Percentiles rank a stretch among this genome's conserved stretches.
Evolutionary conservation across 1,140 invertebrate species (phyloP).

Genomic region (Drosophila pseudoananassae): DNA sequence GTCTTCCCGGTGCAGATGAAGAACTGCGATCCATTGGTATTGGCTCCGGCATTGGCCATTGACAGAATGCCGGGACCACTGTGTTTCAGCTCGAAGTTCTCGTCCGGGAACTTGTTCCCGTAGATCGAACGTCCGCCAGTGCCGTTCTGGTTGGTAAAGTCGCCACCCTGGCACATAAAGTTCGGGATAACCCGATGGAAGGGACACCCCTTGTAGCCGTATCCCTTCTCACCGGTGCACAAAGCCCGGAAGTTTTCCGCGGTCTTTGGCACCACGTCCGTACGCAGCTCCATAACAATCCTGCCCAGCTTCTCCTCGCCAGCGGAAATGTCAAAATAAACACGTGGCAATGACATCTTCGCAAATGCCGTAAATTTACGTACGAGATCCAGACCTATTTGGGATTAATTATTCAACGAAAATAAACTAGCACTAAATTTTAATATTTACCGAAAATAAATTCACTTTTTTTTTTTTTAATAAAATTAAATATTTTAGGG

Average conservation of each 20-base stretch:
- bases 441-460: conserved; percentile 20
- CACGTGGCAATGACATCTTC: conserved; percentile 31
- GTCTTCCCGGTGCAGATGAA: conserved; percentile 97
- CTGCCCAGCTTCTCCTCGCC: conserved; percentile 19
- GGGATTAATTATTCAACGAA: neutral
- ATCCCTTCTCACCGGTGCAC: conserved; percentile 96
- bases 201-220: conserved; percentile 94
- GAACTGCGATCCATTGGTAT: conserved; percentile 98
- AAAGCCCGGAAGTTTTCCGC: conserved; percentile 96
- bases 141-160: conserved; percentile 97
- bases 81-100: conserved; percentile 97
- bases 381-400: conserved; percentile 9
- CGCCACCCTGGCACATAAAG: conserved; percentile 98
- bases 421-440: neutral
- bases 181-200: conserved; percentile 98
- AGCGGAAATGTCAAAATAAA: conserved; percentile 30
- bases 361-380: conserved; percentile 13
- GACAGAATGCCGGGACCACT: conserved; percentile 94
- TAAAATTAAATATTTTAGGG: neutral
- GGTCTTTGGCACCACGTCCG: conserved; percentile 95
- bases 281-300: conserved; percentile 88
- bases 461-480: neutral
- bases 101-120: conserved; percentile 96
- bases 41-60: conserved; percentile 97
- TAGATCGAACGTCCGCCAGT: conserved; percentile 98